A percentile compares a stretch with the other conserved stretches of the same genome.
Conservation (phyloP, 2,113 vertebrate species). For the Malaclemys terrapin region DNA sequence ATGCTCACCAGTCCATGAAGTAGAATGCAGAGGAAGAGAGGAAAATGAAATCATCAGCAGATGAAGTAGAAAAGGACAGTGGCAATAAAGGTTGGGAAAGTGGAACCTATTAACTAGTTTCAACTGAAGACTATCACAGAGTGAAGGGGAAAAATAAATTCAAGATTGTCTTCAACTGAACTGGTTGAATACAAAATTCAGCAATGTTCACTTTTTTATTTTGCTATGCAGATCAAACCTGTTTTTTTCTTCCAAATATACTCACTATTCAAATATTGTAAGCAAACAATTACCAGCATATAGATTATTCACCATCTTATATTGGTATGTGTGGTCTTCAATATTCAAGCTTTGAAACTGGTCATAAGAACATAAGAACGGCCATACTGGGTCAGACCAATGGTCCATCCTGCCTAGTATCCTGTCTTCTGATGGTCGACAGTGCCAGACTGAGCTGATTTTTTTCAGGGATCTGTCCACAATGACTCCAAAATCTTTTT, state of each 20-base stretch:
- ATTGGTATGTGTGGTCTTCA: not conserved
- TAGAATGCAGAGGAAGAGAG: not conserved
- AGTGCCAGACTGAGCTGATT: not conserved
- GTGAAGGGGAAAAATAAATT: not conserved
- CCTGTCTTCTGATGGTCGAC: not conserved
- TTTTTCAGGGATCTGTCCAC: not conserved
- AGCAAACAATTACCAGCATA: not conserved
- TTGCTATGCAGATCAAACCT: not conserved
- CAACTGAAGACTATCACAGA: not conserved
- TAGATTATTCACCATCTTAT: not conserved
- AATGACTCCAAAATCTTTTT: not conserved
- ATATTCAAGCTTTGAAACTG: not conserved
- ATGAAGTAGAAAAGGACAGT: not conserved
- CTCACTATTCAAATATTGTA: not conserved
- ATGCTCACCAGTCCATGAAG: not conserved
- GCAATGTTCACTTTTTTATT: not conserved
- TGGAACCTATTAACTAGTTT: not conserved
- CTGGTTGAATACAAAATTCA: not conserved
- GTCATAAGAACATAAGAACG: not conserved
- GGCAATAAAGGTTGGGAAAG: not conserved
- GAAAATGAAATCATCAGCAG: rapidly evolving
- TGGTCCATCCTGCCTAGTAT: not conserved
- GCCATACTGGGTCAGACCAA: not conserved
- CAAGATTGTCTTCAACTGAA: not conserved
- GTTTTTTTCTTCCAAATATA: not conserved